Evolutionary conservation across 2,797 vertebrate species (phyloP).

Genomic region (Sebastes vulpes): DNA sequence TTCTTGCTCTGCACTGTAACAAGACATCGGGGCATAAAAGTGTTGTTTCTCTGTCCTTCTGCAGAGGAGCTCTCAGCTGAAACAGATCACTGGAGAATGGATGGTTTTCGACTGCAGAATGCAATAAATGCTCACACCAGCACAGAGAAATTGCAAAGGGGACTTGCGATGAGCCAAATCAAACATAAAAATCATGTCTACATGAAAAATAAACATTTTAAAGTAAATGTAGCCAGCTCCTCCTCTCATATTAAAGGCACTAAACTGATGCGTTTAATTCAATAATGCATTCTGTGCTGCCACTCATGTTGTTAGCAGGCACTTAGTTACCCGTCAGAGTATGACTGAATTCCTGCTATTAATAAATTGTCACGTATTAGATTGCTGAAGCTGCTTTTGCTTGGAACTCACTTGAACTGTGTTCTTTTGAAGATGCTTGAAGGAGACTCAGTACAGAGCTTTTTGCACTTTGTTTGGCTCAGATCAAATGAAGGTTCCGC

Average conservation of each 20-base stretch:
- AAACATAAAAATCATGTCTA: neutral
- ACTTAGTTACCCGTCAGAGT: neutral
- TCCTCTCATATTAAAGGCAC: neutral
- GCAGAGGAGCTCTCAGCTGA: neutral
- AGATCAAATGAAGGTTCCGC: neutral
- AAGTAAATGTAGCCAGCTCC: neutral
- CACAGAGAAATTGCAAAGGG: neutral
- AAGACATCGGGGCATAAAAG: neutral
- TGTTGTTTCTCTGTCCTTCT: neutral
- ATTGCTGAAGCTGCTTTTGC: neutral
- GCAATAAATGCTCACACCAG: neutral
- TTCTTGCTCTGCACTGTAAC: neutral
- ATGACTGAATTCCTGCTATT: constrained; percentile 7
- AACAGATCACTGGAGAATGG: neutral
- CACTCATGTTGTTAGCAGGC: constrained; percentile 1
- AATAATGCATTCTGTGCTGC: neutral
- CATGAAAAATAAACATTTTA: neutral
- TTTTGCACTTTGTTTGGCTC: neutral
- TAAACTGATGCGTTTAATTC: neutral
- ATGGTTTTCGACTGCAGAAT: neutral
- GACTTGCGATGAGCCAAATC: neutral
- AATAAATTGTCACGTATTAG: neutral
- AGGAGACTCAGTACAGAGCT: neutral
- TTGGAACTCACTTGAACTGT: neutral
- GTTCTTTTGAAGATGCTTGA: neutral